Conservation (phyloP, 2,113 vertebrate species). For the Melanerpes aurifrons region DNA sequence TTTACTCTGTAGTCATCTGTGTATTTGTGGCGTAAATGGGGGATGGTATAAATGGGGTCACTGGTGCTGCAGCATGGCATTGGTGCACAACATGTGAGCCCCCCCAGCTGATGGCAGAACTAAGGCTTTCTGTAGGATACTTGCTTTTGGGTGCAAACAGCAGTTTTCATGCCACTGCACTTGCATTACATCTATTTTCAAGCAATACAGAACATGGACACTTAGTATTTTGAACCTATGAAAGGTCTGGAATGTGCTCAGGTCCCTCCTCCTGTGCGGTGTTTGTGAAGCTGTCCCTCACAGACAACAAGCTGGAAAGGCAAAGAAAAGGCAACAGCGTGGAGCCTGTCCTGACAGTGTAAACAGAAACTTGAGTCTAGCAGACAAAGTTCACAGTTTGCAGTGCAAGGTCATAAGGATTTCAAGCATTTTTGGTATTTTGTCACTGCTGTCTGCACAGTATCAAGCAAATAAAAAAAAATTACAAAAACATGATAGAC, state of each 20-base stretch:
- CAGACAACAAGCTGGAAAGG: neutral
- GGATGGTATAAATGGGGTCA: neutral
- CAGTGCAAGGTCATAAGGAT: constrained; percentile 61
- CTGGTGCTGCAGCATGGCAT: neutral
- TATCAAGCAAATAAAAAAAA: constrained; percentile 18
- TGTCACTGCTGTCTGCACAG: constrained; percentile 56
- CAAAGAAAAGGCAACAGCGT: constrained; percentile 24
- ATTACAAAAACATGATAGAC: neutral
- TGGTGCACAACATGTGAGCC: neutral
- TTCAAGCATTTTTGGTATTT: constrained; percentile 64
- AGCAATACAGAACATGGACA: neutral
- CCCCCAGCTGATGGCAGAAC: neutral
- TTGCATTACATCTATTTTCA: neutral
- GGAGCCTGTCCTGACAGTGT: constrained; percentile 22
- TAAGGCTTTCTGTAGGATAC: neutral
- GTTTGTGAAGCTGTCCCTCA: constrained; percentile 25
- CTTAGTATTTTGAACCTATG: neutral
- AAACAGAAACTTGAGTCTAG: constrained; percentile 23
- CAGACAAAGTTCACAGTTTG: constrained; percentile 61
- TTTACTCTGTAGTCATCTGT: neutral
- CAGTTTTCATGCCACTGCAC: neutral
- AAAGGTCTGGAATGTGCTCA: constrained; percentile 13
- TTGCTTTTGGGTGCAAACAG: neutral
- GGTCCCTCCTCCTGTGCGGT: neutral
- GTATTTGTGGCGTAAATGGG: neutral